Conservation (phyloP, 2,113 vertebrate genomes). For the Cynoglossus semilaevis region DNA sequence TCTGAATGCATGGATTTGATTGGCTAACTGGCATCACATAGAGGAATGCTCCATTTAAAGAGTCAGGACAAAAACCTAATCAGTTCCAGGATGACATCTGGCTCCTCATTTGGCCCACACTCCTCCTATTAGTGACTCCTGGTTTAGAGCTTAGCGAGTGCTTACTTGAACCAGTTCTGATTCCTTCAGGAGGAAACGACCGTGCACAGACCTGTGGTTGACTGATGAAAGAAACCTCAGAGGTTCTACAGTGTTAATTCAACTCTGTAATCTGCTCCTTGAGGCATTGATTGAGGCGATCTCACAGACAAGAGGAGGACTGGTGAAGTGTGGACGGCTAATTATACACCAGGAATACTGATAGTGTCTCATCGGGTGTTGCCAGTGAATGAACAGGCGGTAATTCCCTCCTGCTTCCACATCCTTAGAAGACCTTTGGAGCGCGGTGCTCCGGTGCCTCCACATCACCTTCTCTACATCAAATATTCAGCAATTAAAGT, state of each 20-base stretch:
- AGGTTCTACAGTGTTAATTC: slow-evolving; percentile 26
- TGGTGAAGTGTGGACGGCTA: slow-evolving; percentile 41
- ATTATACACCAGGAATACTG: slow-evolving; percentile 62
- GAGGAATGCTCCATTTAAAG: too few species aligned
- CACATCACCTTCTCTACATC: background rate
- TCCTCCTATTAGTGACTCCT: too few species aligned
- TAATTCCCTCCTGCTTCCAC: slow-evolving; percentile 47
- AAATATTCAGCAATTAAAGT: slow-evolving; percentile 11
- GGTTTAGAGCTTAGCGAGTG: background rate
- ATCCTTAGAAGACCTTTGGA: slow-evolving; percentile 49
- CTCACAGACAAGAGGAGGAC: slow-evolving; percentile 24
- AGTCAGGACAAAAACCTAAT: too few species aligned
- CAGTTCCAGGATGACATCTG: too few species aligned
- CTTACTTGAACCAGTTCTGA: slow-evolving; percentile 20
- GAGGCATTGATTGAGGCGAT: slow-evolving; percentile 38
- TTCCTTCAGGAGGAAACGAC: slow-evolving; percentile 9
- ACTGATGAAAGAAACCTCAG: slow-evolving; percentile 29
- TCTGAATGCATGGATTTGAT: too few species aligned
- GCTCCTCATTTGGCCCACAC: too few species aligned
- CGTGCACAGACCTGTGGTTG: slow-evolving; percentile 33
- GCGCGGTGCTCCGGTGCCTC: slow-evolving; percentile 24
- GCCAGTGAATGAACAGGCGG: slow-evolving; percentile 61
- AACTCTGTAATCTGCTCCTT: slow-evolving; percentile 53
- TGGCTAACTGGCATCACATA: too few species aligned
- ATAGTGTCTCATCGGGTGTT: slow-evolving; percentile 52